phyloP scores from a whole-genome alignment of 1,140 invertebrate species.

The Uloborus diversus region DNA sequence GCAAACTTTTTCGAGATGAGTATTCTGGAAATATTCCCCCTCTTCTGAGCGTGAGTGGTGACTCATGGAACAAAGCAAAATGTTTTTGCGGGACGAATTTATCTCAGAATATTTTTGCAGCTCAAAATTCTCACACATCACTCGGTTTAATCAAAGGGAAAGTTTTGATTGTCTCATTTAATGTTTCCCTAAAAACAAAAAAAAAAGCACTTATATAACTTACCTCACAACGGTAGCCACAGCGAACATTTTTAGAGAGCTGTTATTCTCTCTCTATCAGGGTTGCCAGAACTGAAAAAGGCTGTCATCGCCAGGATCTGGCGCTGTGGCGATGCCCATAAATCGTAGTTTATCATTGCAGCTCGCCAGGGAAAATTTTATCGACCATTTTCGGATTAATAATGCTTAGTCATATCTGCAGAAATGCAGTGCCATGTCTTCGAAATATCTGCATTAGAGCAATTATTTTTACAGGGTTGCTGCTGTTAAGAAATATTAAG shows the following conservation, averaged over 20 bases:
- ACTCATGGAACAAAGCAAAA: conserved; percentile 54
- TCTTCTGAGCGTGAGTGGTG: conserved; percentile 30
- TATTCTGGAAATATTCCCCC: conserved; percentile 15
- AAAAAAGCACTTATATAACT: conserved; percentile 52
- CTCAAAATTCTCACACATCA: too few relatives aligned
- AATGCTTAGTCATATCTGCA: too few relatives aligned
- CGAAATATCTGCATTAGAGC: too few relatives aligned
- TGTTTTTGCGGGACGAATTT: conserved; percentile 36
- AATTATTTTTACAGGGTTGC: too few relatives aligned
- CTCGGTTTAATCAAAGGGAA: not conserved
- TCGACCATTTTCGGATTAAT: conserved; percentile 37
- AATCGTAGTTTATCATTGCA: conserved; percentile 31
- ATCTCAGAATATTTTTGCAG: not conserved
- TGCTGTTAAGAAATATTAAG: too few relatives aligned
- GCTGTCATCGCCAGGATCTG: conserved; percentile 54
- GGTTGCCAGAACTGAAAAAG: conserved; percentile 56
- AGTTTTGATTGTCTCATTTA: conserved; percentile 40
- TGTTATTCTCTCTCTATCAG: conserved; percentile 48
- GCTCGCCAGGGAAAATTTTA: conserved; percentile 47
- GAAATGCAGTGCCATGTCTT: too few relatives aligned
- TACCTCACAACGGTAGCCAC: conserved; percentile 44
- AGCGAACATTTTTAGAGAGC: conserved; percentile 54
- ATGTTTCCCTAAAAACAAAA: conserved; percentile 45
- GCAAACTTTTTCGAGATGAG: conserved; percentile 43
- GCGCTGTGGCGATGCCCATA: conserved; percentile 24